Evolutionary conservation across 2,797 vertebrate genomes (phyloP), one percentile per base, ranked within the genome.

Genomic region (Lacerta agilis): DNA sequence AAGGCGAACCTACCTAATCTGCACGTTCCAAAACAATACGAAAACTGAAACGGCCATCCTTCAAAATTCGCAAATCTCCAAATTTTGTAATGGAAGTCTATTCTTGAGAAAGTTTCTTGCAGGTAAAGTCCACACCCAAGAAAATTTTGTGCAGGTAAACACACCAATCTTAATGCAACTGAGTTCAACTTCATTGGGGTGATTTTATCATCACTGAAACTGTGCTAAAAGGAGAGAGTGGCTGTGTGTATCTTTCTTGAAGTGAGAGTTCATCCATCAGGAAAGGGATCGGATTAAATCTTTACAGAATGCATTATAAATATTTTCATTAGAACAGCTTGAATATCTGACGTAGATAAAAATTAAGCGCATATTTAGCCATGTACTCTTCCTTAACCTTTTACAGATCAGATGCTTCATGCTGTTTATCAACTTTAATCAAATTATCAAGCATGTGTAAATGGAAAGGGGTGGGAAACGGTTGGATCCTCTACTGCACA

Each of bases 371-470:
- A 61, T 58, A 91, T 5, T 79, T 33, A 66, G 41, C 55, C 6
- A 71, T 78, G 17, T 79, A 75, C 11, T 23, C 45, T 0, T n/a
- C 0, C 23, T 41, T 76, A 58, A 81, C 58, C 18, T 78, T 86
- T 82, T 43, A 69, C 71, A 84, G 29, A 86, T 91, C 61, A 88
- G 36, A 36, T 29, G 27, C 13, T 11, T 85, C 29, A 2, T 72
- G 4, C 38, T 83, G 83, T 89, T 86, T 76, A 89, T 78, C 43
- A 76, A 33, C 33, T 55, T 84, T 89, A 89, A 86, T 89, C 88
- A 77, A 69, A 85, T 71, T 82, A 71, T 29, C 72, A 82, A 61
- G 79, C 29, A 82, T 77, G 64, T 58, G 3, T 38, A 83, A 11
- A 87, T 23, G 5, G 72, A n/a, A 72, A 72, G 67, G n/a, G 38